Evolutionary conservation across 2,797 vertebrate genomes (phyloP), one percentile per base, ranked within the genome.

Genomic region (Sebastiscus tertius): DNA sequence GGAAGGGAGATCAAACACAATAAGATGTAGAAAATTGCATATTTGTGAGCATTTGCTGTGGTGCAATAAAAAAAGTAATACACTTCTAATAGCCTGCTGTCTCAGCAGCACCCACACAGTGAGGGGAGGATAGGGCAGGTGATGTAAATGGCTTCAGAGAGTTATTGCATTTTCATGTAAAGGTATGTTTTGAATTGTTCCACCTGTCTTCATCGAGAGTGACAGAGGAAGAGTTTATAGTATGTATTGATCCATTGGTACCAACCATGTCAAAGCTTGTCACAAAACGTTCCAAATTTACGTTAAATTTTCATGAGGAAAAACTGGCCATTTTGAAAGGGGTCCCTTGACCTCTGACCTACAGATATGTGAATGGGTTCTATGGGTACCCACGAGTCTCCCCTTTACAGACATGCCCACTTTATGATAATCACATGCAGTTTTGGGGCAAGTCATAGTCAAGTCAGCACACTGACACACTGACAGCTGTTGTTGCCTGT

Each of bases 1-100:
- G 36, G 3, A 72, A 5, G 6, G 3, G 9, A 24, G 20, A 13
- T 14, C 27, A 55, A 61, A 34, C 33, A 56, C 9, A 66, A 78
- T 55, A 46, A 22, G 79, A 73, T 36, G 33, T 26, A 27, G 68
- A 70, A 70, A 70, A 68, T 27, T 20, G 52, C 42, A 68, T 7
- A 72, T 72, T 80, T 74, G 46, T 56, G 68, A 27, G 52, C 14
- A 18, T 72, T 72, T 80, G 26, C 16, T 24, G 31, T 33, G 42
- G 12, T 56, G 60, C n/a, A 62, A 72, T 70, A 75, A 70, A 81
- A 49, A 74, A 54, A 20, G 54, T 39, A 31, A 72, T 66, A 26
- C 8, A 42, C 34, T 34, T 65, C 12, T 70, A 67, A 79, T 52
- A 33, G 39, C 52, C 39, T 59, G 65, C 70, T 71, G 46, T 31